Evolutionary conservation across 2,797 vertebrate species (phyloP).

Genomic region (Lateolabrax maculatus): DNA sequence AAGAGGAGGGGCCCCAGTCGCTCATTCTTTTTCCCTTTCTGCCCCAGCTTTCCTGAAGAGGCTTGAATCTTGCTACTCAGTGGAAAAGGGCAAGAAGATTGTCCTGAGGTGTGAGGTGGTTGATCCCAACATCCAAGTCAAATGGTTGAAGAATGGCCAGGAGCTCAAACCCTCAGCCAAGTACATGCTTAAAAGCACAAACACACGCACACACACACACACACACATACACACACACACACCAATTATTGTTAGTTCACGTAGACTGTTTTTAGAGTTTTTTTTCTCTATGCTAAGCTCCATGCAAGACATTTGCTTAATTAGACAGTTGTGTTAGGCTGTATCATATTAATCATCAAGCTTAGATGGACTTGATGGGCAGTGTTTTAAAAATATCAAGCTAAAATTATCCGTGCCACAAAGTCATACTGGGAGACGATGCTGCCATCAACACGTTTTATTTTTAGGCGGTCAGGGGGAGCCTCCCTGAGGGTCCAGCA

Average conservation of each 20-base stretch:
- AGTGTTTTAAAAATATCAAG: constrained; percentile 68
- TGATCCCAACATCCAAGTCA: constrained; percentile 86
- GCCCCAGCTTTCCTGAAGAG: constrained; percentile 89
- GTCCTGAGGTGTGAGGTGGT: constrained; percentile 90
- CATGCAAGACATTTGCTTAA: constrained; percentile 31
- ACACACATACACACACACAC: not conserved
- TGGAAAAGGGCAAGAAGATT: constrained; percentile 92
- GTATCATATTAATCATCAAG: constrained; percentile 42
- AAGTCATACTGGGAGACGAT: constrained; percentile 54
- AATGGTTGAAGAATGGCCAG: constrained; percentile 95
- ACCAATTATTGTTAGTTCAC: not conserved
- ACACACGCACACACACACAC: constrained; percentile 15
- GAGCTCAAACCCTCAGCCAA: constrained; percentile 93
- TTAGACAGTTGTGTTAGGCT: constrained; percentile 18
- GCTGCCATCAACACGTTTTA: constrained; percentile 72
- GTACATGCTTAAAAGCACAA: constrained; percentile 74
- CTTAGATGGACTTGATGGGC: constrained; percentile 54
- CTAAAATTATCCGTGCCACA: constrained; percentile 71
- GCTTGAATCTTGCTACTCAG: constrained; percentile 90
- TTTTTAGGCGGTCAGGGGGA: constrained; percentile 76
- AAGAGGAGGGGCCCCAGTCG: not conserved
- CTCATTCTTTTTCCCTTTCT: not conserved
- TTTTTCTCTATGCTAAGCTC: not conserved
- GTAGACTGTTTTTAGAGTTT: not conserved
- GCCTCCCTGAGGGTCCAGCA: constrained; percentile 41